Conservation (phyloP, 2,113 vertebrate genomes). For the Lichenostomus cassidix region DNA sequence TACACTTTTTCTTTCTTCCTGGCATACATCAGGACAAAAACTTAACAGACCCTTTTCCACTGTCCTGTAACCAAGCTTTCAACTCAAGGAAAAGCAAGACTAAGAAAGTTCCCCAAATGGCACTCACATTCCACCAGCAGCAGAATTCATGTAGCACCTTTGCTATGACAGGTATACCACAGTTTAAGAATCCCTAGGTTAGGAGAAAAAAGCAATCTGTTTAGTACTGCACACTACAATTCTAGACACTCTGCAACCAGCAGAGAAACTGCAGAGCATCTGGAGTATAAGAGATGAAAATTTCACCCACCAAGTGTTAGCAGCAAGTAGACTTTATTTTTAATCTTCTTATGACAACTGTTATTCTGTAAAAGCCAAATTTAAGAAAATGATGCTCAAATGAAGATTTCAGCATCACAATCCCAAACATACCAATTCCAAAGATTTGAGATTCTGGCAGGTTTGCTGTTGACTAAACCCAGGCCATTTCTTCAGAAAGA, state of each 20-base stretch:
- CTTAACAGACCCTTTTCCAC: background rate
- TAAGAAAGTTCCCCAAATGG: background rate
- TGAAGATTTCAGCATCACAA: slow-evolving; percentile 7
- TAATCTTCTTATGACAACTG: slow-evolving; percentile 52
- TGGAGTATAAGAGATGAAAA: slow-evolving; percentile 37
- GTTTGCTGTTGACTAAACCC: background rate
- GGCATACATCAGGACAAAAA: background rate
- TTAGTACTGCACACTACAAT: background rate
- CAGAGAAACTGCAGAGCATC: slow-evolving; percentile 23
- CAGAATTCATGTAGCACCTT: background rate
- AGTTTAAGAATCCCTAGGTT: background rate
- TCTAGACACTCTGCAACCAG: background rate
- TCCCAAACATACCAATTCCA: background rate
- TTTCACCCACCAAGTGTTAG: slow-evolving; percentile 38
- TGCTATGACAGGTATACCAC: background rate
- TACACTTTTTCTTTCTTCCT: background rate
- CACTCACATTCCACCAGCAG: background rate
- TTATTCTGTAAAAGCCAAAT: slow-evolving; percentile 53
- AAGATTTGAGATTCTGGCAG: background rate
- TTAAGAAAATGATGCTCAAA: slow-evolving; percentile 46
- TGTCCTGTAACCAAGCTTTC: background rate
- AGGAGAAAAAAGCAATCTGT: background rate
- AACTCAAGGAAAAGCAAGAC: background rate
- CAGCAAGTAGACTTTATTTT: slow-evolving; percentile 57
- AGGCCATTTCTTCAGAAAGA: background rate